Evolutionary conservation across 2,113 vertebrate genomes (phyloP), one percentile per base, ranked within the genome.

Genomic region (Nyctibius bracteatus): DNA sequence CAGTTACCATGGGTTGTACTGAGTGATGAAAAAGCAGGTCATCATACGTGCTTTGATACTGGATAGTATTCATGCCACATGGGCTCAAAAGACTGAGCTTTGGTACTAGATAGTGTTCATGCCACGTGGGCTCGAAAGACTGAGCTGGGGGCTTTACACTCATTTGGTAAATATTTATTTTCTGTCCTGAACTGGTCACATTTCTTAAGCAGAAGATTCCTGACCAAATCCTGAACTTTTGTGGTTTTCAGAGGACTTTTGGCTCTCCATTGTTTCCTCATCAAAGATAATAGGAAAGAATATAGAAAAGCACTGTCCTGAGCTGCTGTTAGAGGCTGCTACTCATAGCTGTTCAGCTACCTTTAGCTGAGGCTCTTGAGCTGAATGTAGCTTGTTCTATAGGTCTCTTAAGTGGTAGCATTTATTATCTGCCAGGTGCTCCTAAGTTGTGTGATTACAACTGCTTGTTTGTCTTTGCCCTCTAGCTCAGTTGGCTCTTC

Each of bases 401-500:
- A 15, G 41, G 61, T 90, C 77, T 82, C 71, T 86, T 77, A 95
- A 95, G 81, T 82, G 78, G 81, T 17, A 80, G 78, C 74, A 73
- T 90, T 88, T 94, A 68, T 91, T 88, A 61, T 86, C 68, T 95
- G 75, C 86, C 82, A 90, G 94, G 96, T 93, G 80, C 51, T 57
- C 18, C 63, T 78, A 55, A 77, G 43, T 59, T 93, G 88, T 78
- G 90, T 63, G 80, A 88, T 90, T 94, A 70, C 92, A 88, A 61
- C 55, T 22, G 80, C 86, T 90, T 92, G 94, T 93, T 82, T 96
- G 82, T 81, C 90, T 94, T 83, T 88, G 86, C 90, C 94, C 82
- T 90, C 72, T 67, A 67, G 90, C 96, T 94, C 80, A 63, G 88
- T 84, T 84, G 85, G 72, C 94, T 93, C 92, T 93, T 96, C 67